Evolutionary conservation across 23 tunicate genomes (phyloP).

Genomic region (Trididemnum nubilum): DNA sequence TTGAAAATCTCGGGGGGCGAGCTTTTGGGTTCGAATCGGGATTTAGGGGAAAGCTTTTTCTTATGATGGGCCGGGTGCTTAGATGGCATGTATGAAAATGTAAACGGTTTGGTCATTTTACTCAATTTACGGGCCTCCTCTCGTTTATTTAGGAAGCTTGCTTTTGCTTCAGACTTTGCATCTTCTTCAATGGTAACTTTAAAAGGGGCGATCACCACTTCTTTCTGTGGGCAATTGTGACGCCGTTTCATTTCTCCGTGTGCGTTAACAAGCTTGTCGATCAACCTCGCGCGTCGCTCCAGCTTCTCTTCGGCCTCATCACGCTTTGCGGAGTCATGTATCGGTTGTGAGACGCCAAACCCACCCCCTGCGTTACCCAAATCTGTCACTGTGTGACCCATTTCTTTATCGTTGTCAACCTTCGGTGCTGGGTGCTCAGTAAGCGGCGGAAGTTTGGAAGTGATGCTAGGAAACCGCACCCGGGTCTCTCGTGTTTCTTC

Average conservation of each 20-base stretch:
- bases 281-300: background rate
- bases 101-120: slow-evolving; percentile 42
- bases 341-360: background rate
- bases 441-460: background rate
- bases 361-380: background rate
- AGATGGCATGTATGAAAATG: slow-evolving; percentile 58
- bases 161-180: background rate
- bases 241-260: slow-evolving; percentile 51
- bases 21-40: background rate
- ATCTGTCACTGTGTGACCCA: background rate
- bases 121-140: background rate
- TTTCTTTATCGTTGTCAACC: background rate
- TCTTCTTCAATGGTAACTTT: slow-evolving; percentile 45
- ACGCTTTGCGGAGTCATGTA: background rate
- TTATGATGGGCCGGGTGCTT: background rate
- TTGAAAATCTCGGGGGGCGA: slow-evolving; percentile 13
- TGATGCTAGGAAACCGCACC: background rate
- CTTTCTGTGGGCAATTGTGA: slow-evolving; percentile 44
- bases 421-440: background rate
- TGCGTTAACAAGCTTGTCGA: slow-evolving; percentile 39
- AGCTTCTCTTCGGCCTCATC: background rate
- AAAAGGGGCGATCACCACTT: slow-evolving; percentile 63
- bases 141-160: background rate
- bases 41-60: background rate
- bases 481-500: background rate